Evolutionary conservation across 2,888 invertebrate genomes (phyloP).

Genomic region (Acleris laterana): DNA sequence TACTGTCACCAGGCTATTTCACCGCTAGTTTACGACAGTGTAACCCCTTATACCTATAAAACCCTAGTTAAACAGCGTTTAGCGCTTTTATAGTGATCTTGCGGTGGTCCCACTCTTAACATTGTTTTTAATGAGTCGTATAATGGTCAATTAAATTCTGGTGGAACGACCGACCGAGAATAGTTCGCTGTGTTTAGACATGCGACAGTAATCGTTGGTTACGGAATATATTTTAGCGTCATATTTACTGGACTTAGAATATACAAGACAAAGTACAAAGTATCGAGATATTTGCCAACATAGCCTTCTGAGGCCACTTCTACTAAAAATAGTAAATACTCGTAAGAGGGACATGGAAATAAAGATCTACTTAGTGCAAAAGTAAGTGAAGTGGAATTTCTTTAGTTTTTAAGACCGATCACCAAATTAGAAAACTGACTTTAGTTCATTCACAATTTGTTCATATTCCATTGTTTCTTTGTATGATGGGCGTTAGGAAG

Average conservation of each 20-base stretch:
- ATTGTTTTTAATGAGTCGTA: conserved; percentile 81
- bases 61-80: conserved; percentile 63
- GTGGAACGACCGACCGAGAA: conserved; percentile 56
- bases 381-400: too few relatives aligned
- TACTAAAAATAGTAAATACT: too few relatives aligned
- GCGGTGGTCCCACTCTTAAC: conserved; percentile 74
- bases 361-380: too few relatives aligned
- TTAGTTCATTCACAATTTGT: too few relatives aligned
- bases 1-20: conserved; percentile 23
- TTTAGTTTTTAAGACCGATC: too few relatives aligned
- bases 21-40: conserved; percentile 45
- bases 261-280: too few relatives aligned
- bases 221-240: conserved; percentile 9
- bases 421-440: too few relatives aligned
- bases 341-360: too few relatives aligned
- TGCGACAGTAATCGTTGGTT: conserved; percentile 14
- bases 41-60: conserved; percentile 61
- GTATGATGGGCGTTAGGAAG: too few relatives aligned
- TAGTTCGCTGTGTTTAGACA: conserved; percentile 43
- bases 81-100: conserved; percentile 67
- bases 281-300: too few relatives aligned
- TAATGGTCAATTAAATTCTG: conserved; percentile 75
- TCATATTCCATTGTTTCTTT: too few relatives aligned
- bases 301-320: too few relatives aligned
- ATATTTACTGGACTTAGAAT: neutral